Conservation (phyloP, 2,113 vertebrate genomes). For the Fregetta grallaria region DNA sequence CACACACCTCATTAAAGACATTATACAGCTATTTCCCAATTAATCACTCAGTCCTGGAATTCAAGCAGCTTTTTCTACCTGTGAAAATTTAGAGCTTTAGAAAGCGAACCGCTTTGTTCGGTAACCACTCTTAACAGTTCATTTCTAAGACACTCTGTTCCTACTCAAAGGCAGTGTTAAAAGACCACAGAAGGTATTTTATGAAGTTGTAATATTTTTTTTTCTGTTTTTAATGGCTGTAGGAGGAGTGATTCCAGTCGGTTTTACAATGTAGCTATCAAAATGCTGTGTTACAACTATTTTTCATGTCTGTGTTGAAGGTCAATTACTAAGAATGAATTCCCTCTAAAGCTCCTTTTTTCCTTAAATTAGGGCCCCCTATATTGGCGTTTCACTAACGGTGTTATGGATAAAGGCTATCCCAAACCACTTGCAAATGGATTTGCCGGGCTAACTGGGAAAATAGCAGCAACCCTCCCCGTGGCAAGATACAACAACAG, state of each 20-base stretch:
- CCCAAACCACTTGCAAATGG: conserved; percentile 82
- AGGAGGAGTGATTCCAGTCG: neutral
- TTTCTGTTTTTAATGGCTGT: neutral
- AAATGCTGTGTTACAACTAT: neutral
- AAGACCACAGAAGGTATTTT: neutral
- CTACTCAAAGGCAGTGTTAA: accelerated
- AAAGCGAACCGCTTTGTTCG: neutral
- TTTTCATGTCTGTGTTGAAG: neutral
- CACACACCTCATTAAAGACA: neutral
- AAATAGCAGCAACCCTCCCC: conserved; percentile 86
- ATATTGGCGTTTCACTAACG: conserved; percentile 94
- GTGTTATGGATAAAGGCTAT: conserved; percentile 81
- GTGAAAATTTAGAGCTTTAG: neutral
- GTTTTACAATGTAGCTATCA: neutral
- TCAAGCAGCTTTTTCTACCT: neutral
- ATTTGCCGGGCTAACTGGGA: conserved; percentile 85
- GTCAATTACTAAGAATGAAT: neutral
- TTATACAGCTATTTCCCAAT: neutral
- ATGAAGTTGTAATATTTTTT: neutral
- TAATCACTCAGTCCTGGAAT: neutral
- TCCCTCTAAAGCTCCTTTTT: neutral
- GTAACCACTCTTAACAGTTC: neutral
- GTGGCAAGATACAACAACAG: conserved; percentile 80
- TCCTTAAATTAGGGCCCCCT: conserved; percentile 74
- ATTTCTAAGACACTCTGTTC: neutral